Base-by-base conservation (phyloP, 2,888 invertebrate genomes). In the Erebia palarica region DNA sequence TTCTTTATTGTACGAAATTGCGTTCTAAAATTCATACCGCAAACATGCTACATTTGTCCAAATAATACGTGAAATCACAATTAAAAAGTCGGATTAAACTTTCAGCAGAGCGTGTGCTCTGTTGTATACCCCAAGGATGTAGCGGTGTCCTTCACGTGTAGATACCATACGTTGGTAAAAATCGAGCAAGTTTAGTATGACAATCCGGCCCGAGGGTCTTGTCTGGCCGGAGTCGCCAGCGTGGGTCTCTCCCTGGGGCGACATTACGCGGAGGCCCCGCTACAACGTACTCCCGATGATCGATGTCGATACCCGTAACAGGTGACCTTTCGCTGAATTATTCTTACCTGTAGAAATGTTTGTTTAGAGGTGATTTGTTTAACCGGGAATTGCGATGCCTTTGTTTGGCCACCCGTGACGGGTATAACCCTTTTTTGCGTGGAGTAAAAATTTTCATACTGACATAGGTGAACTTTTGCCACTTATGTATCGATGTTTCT, bases 311-410 rank as follows among this genome's bases (percentile, higher is more conserved):
- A 86, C 89, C 90, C 87, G 88, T 90, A 90, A 92, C 92, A 91
- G 90, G 92, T 93, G 92, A 92, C 92, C 92, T 92, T 91, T 91
- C 84, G 79, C 82, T 91, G 89, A 92, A 92, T 92, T 92, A 92
- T 92, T 92, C 84, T 85, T 90, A 89, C 90, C 90, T 88, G 90
- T 88, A 88, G 90, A 91, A 91, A 89, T 86, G 86, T 91, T 92
- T 90, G 90, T 88, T 91, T 89, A 89, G 88, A 86, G 86, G 90
- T 90, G 91, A 92, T 92, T 92, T 91, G 88, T 91, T 91, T 88
- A 85, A 84, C 82, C 81, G 85, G 82, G 87, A 87, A 90, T 89
- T 85, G 86, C 82, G 80, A 82, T 83, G 83, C 83, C 84, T 84
- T 87, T 81, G 84, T 82, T 82, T 79, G 77, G 82, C 78, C 80